Evolutionary conservation across 2,113 vertebrate genomes (phyloP), one percentile per base, ranked within the genome.

Genomic region (Cnemophilus loriae): DNA sequence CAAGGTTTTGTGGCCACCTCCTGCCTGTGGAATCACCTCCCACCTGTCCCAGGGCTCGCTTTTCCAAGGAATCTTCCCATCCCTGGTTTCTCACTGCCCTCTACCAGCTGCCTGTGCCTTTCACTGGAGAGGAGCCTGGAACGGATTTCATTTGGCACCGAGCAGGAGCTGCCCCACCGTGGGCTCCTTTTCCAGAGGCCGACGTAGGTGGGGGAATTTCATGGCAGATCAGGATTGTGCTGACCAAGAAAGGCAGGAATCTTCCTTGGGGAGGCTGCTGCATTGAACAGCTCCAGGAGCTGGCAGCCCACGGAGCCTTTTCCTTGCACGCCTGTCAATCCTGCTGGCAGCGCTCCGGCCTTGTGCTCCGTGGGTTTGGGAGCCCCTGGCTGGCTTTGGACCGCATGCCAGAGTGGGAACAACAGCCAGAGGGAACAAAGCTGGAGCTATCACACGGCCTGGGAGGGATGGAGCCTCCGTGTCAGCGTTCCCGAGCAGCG

Each of bases 341-440:
- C 81, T 46, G 57, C 57, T 61, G 91, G 57, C 87, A 68, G 41
- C 67, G n/a, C 75, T 32, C 76, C 16, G 8, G 47, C 53, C 59
- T 70, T 46, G 56, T 41, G 69, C 89, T 68, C 35, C 50, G 13
- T 7, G 87, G 87, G 57, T 64, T 61, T 64, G 35, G n/a, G 70
- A 93, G 68, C 85, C 52, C 81, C 90, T 69, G 74, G 82, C 44
- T 63, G 87, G 70, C 81, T 95, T 95, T 78, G 68, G 80, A 68
- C 57, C 63, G 16, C 5, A 32, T 95, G 93, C 84, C 87, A 91
- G 78, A 60, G 2, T 4, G 79, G 81, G 89, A 90, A 77, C 78
- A 92, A 71, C 76, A n/a, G 41, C 56, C 82, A 24, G 63, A 56
- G 71, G 47, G 94, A 63, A 87, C 81, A 94, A 80, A 94, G 67